Evolutionary conservation across 2,888 invertebrate genomes (phyloP).

Genomic region (Esperia sulphurella): DNA sequence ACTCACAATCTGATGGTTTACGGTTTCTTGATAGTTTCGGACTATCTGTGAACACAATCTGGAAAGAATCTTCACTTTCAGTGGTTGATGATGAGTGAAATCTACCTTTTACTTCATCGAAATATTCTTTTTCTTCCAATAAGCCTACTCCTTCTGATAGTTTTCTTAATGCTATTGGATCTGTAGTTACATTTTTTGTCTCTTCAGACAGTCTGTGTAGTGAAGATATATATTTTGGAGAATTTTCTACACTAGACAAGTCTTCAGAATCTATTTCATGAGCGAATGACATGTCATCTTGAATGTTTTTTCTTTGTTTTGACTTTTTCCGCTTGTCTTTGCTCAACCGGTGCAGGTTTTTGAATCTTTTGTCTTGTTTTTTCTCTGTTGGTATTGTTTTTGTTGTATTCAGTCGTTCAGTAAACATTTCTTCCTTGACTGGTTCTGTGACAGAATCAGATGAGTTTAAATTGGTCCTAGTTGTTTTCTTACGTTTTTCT

Average conservation of each 20-base stretch:
- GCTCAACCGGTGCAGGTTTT: constrained; percentile 34
- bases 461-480: constrained; percentile 11
- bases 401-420: constrained; percentile 16
- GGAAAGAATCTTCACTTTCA: constrained; percentile 66
- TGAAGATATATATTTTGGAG: constrained; percentile 24
- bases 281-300: constrained; percentile 45
- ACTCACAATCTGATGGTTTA: constrained; percentile 72
- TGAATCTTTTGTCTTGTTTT: constrained; percentile 38
- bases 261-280: constrained; percentile 41
- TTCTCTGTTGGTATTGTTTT: constrained; percentile 26
- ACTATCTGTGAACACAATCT: constrained; percentile 63
- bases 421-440: constrained; percentile 2
- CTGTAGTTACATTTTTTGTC: not conserved
- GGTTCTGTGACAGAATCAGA: constrained; percentile 11
- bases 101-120: constrained; percentile 60
- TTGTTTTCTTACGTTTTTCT: constrained; percentile 32
- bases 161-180: constrained; percentile 3
- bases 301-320: constrained; percentile 35
- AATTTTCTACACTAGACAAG: constrained; percentile 35
- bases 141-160: not conserved
- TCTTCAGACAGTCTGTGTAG: not conserved
- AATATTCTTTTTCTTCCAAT: constrained; percentile 29
- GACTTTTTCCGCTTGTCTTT: constrained; percentile 35
- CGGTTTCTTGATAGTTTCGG: constrained; percentile 29
- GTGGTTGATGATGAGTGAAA: constrained; percentile 48